phyloP scores from a whole-genome alignment of 2,113 vertebrate species.

The Xenopus laevis region DNA sequence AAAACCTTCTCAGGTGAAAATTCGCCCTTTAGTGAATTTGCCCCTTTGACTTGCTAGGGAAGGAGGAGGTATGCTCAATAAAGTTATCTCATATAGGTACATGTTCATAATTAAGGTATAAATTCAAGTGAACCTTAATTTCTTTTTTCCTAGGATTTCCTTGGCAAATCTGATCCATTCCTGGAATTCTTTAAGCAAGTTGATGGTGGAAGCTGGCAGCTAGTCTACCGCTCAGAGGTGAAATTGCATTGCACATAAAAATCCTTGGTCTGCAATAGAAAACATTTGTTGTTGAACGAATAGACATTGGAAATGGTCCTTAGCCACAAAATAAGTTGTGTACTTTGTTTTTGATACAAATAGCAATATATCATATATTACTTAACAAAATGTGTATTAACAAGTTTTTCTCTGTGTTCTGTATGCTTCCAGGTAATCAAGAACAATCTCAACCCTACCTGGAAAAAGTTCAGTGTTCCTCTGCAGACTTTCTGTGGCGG shows the following conservation, averaged over 20 bases:
- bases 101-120: neutral
- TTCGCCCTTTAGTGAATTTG: too few relatives aligned
- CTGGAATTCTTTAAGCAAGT: conserved; percentile 81
- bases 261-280: too few relatives aligned
- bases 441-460: conserved; percentile 86
- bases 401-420: neutral
- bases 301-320: too few relatives aligned
- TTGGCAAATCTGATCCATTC: conserved; percentile 90
- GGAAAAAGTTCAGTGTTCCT: conserved; percentile 81
- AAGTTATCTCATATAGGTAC: too few relatives aligned
- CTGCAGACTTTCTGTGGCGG: conserved; percentile 84
- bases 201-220: conserved; percentile 78
- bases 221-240: conserved; percentile 88
- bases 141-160: conserved; percentile 70
- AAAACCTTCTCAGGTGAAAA: too few relatives aligned
- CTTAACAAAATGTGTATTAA: too few relatives aligned
- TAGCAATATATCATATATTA: too few relatives aligned
- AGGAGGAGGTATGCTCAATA: too few relatives aligned
- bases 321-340: too few relatives aligned
- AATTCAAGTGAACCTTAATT: neutral
- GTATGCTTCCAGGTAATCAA: conserved; percentile 78
- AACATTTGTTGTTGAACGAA: too few relatives aligned
- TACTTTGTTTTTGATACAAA: too few relatives aligned
- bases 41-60: neutral
- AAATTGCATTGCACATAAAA: neutral